Percentiles rank a stretch among this genome's conserved stretches.
Conservation (phyloP, 2,888 invertebrate species). For the Morpho achilles region DNA sequence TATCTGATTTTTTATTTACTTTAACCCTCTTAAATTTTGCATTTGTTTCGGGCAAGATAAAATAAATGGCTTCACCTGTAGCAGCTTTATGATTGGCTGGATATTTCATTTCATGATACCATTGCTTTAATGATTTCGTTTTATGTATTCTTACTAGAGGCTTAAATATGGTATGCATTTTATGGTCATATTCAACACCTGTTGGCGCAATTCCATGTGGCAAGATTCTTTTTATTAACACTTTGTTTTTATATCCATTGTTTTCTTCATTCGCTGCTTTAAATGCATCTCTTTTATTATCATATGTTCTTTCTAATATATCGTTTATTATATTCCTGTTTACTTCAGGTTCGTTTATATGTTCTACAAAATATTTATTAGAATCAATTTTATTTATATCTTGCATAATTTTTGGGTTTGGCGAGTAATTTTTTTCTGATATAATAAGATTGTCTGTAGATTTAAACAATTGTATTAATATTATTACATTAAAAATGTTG, state of each 20-base stretch:
- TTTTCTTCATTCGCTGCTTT: conserved; percentile 3
- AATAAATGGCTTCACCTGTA: no score
- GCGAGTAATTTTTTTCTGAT: conserved; percentile 8
- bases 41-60: background rate
- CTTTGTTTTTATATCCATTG: conserved; percentile 11
- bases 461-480: conserved; percentile 6
- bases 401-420: background rate
- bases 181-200: conserved; percentile 22
- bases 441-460: background rate
- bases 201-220: conserved; percentile 23
- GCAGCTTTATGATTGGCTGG: no score
- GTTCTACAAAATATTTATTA: background rate
- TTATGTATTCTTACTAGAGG: conserved; percentile 28
- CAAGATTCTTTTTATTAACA: conserved; percentile 24
- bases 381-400: background rate
- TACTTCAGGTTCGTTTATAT: background rate
- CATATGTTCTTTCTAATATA: background rate
- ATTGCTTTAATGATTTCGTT: conserved; percentile 10
- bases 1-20: no score
- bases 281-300: background rate
- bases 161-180: conserved; percentile 23
- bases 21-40: background rate
- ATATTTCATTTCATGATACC: background rate
- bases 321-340: background rate
- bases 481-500: background rate